Conservation (phyloP, 2,888 invertebrate species). For the Caenorhabditis panamensis region DNA sequence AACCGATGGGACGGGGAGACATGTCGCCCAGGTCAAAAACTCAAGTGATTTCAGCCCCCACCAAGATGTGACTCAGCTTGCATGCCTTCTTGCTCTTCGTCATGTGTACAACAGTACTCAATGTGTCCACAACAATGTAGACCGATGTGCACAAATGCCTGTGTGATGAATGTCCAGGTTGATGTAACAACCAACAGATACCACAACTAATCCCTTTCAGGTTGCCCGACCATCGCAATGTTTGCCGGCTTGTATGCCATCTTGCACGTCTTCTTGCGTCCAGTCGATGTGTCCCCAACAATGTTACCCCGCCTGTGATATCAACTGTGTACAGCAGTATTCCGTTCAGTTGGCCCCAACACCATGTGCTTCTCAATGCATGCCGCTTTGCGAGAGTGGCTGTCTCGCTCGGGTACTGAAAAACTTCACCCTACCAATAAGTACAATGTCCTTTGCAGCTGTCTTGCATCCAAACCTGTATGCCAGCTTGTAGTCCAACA, state of each 20-base stretch:
- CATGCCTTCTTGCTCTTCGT: constrained; percentile 67
- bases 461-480: constrained; percentile 65
- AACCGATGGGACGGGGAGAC: not conserved
- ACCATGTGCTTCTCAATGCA: constrained; percentile 64
- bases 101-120: constrained; percentile 67
- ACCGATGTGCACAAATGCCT: constrained; percentile 72
- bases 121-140: constrained; percentile 67
- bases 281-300: constrained; percentile 67
- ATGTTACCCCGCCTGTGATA: constrained; percentile 66
- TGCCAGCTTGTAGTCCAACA: constrained; percentile 71
- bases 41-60: constrained; percentile 25
- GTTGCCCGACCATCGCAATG: constrained; percentile 48
- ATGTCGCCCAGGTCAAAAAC: not conserved
- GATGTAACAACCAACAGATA: not conserved
- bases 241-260: constrained; percentile 67
- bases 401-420: constrained; percentile 57
- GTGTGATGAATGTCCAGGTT: constrained; percentile 64
- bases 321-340: constrained; percentile 67
- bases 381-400: constrained; percentile 62
- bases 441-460: constrained; percentile 33
- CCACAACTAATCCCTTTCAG: constrained; percentile 9
- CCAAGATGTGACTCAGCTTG: constrained; percentile 69
- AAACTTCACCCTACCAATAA: not conserved
- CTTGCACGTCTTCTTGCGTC: constrained; percentile 68
- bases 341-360: constrained; percentile 65